Evolutionary conservation across 2,797 vertebrate species (phyloP), one percentile per base, ranked within the genome.

Genomic region (Bryconaethiops microstoma): DNA sequence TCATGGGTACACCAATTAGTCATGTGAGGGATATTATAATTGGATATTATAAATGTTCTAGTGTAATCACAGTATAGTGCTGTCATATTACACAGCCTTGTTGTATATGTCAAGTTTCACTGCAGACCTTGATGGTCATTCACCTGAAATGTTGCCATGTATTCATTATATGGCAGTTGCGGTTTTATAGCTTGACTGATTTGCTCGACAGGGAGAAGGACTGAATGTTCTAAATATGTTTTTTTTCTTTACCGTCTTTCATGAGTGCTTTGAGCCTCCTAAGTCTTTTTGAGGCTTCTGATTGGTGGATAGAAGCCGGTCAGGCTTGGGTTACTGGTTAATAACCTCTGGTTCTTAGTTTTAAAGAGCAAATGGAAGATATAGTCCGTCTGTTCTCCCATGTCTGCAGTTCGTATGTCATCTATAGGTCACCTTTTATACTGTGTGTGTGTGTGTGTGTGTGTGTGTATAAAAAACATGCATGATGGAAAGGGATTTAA

Each of bases 261-360:
- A 55, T 73, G 59, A 67, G 57, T 29, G 60, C 77, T 71, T 48
- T 50, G 42, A 21, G 78, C 75, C 68, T 77, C 68, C 64, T 45
- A 74, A 69, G 71, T 48, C 63, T 68, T 84, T 78, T 21, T 64
- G 19, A 63, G 23, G 10, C 45, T 17, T 73, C 59, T 79, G 19
- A 79, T 79, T 79, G 57, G 69, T 64, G 59, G 69, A 42, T 55
- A 45, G 69, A 29, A 54, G 29, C 25, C 2, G 70, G 69, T 63
- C 77, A 64, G 50, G 48, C 45, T 64, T 71, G 29, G 69, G 77
- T 79, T 79, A 79, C 69, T 52, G 13, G 68, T 79, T 62, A 79
- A 74, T 59, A 45, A 54, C 55, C 72, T 74, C 19, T 59, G 72
- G 19, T 14, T 74, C 55, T 59, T 74, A 40, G 60, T 60, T 59